Percentiles rank a stretch among this genome's conserved stretches.
Conservation (phyloP, 2,888 invertebrate species). For the Toxonevra muliebris region DNA sequence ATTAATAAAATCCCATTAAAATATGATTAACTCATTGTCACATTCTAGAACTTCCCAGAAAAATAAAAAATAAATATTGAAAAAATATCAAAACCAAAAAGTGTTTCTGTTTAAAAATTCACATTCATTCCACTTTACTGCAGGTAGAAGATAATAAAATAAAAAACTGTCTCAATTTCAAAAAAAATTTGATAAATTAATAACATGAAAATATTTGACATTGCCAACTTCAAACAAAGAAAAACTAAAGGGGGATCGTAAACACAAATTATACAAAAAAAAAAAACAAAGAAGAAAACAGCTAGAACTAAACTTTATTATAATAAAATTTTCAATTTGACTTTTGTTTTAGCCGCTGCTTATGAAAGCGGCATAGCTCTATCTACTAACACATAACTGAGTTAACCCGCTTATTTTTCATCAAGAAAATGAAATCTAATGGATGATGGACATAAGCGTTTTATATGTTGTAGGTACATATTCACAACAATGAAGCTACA, state of each 20-base stretch:
- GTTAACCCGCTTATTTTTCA: neutral
- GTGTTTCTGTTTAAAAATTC: no score
- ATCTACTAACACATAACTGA: neutral
- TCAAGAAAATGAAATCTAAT: neutral
- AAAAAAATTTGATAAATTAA: neutral
- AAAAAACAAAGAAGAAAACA: no score
- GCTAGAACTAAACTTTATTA: neutral
- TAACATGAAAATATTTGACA: neutral
- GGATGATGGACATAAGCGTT: neutral
- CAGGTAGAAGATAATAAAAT: neutral
- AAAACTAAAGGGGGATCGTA: no score
- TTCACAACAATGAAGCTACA: constrained; percentile 23
- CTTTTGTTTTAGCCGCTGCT: constrained; percentile 14
- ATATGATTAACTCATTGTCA: no score
- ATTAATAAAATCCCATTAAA: no score
- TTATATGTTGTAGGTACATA: no score
- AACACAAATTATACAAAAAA: no score
- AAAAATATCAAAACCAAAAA: neutral
- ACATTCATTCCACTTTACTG: neutral
- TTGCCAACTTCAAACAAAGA: no score
- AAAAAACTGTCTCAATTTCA: neutral
- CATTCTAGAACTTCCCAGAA: no score
- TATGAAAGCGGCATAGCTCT: neutral
- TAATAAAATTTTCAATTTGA: constrained; percentile 3
- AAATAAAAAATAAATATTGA: no score